A percentile compares a stretch with the other conserved stretches of the same genome.
Conservation (phyloP, 2,797 vertebrate species). For the Rhincodon typus region DNA sequence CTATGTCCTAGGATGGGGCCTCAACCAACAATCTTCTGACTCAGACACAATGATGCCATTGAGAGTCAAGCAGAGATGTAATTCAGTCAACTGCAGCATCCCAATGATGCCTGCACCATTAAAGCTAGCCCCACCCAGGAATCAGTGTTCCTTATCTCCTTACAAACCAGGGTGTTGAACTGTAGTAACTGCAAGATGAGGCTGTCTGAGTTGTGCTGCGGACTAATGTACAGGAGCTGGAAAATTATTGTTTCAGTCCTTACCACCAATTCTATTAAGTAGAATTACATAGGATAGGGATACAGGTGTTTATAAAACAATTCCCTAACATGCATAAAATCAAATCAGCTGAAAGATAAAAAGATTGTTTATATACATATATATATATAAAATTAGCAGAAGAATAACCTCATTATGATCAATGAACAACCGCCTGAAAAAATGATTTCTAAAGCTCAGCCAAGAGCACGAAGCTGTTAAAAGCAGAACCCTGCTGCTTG, state of each 20-base stretch:
- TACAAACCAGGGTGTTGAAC: neutral
- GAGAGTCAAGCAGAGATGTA: neutral
- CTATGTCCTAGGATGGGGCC: neutral
- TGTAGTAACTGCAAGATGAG: neutral
- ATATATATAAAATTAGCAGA: slow-evolving; percentile 5
- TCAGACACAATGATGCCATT: neutral
- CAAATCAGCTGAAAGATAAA: too few species aligned
- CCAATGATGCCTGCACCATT: neutral
- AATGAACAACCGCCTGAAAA: neutral
- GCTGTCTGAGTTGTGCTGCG: neutral
- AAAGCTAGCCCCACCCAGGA: neutral
- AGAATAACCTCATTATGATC: neutral
- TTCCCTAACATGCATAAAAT: neutral
- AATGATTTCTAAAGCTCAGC: neutral
- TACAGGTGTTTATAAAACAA: neutral
- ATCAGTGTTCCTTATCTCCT: neutral
- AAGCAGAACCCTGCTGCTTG: slow-evolving; percentile 49
- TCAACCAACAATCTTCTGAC: neutral
- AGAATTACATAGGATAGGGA: neutral
- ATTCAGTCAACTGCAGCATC: neutral
- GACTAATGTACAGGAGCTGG: neutral
- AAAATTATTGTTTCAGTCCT: neutral
- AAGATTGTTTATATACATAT: too few species aligned
- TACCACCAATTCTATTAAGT: neutral
- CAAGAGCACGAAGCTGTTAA: slow-evolving; percentile 45